These are phyloP conservation scores for Hyles lineata DNA, from an alignment of 2,888 invertebrate species.

Conservation along the genomic window DNA sequence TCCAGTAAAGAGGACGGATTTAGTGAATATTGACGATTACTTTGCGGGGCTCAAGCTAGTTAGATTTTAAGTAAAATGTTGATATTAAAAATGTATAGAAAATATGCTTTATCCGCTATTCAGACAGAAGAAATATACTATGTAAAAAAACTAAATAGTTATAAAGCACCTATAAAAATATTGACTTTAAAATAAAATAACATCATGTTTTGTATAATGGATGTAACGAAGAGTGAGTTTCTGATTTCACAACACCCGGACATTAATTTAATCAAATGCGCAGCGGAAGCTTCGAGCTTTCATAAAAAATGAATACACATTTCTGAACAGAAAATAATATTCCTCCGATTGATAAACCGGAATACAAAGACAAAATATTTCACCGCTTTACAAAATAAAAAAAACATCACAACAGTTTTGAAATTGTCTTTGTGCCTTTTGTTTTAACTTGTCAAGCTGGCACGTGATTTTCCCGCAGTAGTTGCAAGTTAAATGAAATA, in stretches of 20 bases:
- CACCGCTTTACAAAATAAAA: conserved; percentile 1
- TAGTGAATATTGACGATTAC: neutral
- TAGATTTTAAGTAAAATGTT: neutral
- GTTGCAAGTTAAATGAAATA: conserved; percentile 22
- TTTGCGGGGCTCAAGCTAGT: neutral
- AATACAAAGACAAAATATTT: neutral
- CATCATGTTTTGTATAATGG: too few relatives aligned
- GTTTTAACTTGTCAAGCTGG: conserved; percentile 17
- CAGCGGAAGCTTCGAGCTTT: too few relatives aligned
- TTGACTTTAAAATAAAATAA: too few relatives aligned
- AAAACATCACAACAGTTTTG: conserved; percentile 4
- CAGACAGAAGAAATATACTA: too few relatives aligned
- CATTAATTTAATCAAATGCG: neutral
- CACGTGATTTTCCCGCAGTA: conserved; percentile 13
- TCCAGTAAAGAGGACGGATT: conserved; percentile 17
- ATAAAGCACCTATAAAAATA: too few relatives aligned
- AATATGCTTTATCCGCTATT: too few relatives aligned
- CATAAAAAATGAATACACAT: neutral
- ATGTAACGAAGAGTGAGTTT: too few relatives aligned
- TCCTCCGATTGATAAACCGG: neutral
- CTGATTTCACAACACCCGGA: too few relatives aligned
- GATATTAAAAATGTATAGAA: too few relatives aligned
- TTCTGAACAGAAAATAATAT: neutral
- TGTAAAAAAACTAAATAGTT: too few relatives aligned
- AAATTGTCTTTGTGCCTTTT: conserved; percentile 22